Evolutionary conservation across 1,140 invertebrate genomes (phyloP).

Genomic region (Pseudoatta argentina): DNA sequence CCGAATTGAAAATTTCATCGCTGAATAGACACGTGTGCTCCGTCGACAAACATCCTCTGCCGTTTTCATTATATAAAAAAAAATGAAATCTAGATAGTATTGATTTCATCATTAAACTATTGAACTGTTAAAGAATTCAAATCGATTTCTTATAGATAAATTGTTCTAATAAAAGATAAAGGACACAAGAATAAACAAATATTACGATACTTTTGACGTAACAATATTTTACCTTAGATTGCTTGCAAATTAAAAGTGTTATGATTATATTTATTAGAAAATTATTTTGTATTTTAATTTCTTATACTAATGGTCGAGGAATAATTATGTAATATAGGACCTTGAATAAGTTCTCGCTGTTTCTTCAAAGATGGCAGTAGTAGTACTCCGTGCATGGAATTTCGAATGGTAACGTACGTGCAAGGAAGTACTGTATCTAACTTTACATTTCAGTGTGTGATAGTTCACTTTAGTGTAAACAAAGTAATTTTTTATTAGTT

Average conservation of each 20-base stretch:
- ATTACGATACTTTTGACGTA: background rate
- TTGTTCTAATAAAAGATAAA: background rate
- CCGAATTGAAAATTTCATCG: conserved; percentile 72
- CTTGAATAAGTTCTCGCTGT: no score
- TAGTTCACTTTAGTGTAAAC: no score
- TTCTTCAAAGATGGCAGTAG: no score
- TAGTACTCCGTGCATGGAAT: no score
- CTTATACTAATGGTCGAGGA: background rate
- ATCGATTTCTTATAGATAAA: background rate
- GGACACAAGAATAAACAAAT: background rate
- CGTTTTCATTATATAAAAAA: conserved; percentile 8
- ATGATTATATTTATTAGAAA: background rate
- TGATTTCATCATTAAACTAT: background rate
- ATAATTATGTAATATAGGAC: background rate
- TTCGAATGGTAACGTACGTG: no score
- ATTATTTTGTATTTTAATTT: background rate
- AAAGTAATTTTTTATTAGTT: no score
- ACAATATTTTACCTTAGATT: background rate
- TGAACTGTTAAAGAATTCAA: background rate
- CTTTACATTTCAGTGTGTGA: no score
- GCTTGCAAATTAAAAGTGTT: background rate
- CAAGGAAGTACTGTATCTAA: no score
- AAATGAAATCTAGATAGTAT: background rate
- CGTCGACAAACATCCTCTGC: conserved; percentile 17
- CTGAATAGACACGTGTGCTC: conserved; percentile 40